Base-by-base conservation (phyloP, 2,888 invertebrate genomes). In the Ypsolopha sequella region DNA sequence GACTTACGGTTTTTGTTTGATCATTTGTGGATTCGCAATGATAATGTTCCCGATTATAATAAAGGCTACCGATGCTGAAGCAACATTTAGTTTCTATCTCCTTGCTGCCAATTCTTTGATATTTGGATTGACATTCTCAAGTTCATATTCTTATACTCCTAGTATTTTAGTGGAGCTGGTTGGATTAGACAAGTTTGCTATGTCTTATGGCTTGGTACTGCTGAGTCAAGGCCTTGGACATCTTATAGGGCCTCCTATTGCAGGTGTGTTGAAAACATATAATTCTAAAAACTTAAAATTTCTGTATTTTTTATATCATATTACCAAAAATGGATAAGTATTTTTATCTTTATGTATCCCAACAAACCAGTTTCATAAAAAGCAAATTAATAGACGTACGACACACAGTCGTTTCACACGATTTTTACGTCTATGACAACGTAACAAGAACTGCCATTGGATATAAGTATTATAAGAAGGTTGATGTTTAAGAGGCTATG, bases 141-240 rank as follows among this genome's bases (percentile, higher is more conserved):
- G 96, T 64, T 95, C 93, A 54, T 97, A 96, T 73, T 93, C 96
- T 0, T 93, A 97, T 62, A 96, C 97, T 0, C 95, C 97, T 0
- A 94, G 96, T 65, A 95, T 98, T 64, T 85, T 97, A 60, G 95
- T 97, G 34, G 93, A 96, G 68, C 82, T 97, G 62, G 94, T 97
- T 45, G 95, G 96, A 4, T 77, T 98, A 68, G 96, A 97, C 66
- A 89, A 95, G 58, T 97, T 98, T 72, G 96, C 97, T 7, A 94
- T 93, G 78, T 97, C 96, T 14, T 98, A 97, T 73, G 98, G 98
- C 10, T 80, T 98, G 60, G 91, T 94, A 58, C 87, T 97, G 58
- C 81, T 98, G 53, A 94, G 95, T 58, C 97, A 98, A 78, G 98
- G 98, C 11, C 88, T 98, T 59, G 97, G 97, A 47, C 96, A 96